Percentiles rank a stretch among this genome's conserved stretches.
Conservation (phyloP, 2,113 vertebrate genomes). For the Hydrochoerus hydrochaeris region DNA sequence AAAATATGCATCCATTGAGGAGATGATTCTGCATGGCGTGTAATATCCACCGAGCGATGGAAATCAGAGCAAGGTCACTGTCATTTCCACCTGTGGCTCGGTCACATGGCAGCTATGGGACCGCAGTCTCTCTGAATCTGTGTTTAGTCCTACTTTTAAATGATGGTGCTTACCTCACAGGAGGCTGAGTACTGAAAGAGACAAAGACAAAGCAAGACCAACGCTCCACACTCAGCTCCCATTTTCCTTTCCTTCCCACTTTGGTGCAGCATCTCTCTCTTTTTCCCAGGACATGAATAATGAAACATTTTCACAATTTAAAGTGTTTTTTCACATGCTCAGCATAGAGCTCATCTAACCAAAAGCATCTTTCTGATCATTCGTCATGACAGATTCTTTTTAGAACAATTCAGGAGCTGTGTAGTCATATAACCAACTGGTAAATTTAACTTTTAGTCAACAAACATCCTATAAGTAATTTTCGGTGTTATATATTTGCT, state of each 20-base stretch:
- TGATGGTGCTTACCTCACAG: rapidly evolving
- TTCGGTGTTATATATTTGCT: not conserved
- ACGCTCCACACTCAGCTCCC: not conserved
- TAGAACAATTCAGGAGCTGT: not conserved
- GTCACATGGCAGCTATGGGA: not conserved
- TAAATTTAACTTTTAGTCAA: not conserved
- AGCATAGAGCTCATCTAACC: not conserved
- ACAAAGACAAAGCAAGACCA: not conserved
- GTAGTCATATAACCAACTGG: not conserved
- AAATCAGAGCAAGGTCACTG: not conserved
- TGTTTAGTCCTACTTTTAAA: too few relatives aligned
- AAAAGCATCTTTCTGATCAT: not conserved
- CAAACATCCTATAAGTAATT: not conserved
- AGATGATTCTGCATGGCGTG: not conserved
- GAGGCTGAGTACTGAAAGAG: not conserved
- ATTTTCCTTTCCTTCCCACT: not conserved
- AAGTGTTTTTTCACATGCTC: too few relatives aligned
- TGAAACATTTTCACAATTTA: not conserved
- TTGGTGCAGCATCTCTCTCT: not conserved
- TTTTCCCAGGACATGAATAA: too few relatives aligned
- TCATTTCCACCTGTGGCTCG: not conserved
- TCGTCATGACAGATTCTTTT: not conserved
- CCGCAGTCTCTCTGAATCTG: not conserved
- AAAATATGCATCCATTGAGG: not conserved
- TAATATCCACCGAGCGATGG: not conserved